Evolutionary conservation across 1,140 invertebrate genomes (phyloP).

Genomic region (Pseudobourletiella spinata): DNA sequence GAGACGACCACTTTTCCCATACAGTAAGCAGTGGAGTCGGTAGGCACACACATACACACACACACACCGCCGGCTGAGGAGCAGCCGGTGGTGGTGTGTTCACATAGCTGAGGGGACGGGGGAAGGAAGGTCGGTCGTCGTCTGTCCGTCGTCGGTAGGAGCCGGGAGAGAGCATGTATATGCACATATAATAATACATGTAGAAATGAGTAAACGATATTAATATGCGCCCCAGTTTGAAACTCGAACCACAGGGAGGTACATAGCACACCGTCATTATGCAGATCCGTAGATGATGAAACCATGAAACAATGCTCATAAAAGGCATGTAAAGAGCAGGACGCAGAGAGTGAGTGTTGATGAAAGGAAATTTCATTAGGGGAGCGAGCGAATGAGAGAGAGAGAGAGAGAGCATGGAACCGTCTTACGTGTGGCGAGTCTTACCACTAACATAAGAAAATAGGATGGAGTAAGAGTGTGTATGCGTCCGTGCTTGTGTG

Average conservation of each 20-base stretch:
- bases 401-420: constrained; percentile 10
- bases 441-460: neutral
- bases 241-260: neutral
- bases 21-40: no score
- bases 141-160: neutral
- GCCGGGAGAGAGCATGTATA: neutral
- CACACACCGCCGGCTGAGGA: no score
- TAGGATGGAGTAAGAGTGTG: no score
- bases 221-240: neutral
- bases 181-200: neutral
- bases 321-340: constrained; percentile 26
- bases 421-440: neutral
- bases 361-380: constrained; percentile 35
- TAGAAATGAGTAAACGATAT: neutral
- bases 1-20: no score
- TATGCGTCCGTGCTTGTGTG: no score
- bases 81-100: neutral
- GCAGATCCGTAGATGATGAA: constrained; percentile 28
- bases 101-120: neutral
- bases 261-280: constrained; percentile 24
- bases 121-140: neutral
- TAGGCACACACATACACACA: neutral
- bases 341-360: constrained; percentile 26
- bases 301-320: constrained; percentile 34
- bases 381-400: neutral